These are phyloP conservation scores for Eriosoma lanigerum DNA, from an alignment of 1,140 invertebrate genomes.

Conservation along the genomic window DNA sequence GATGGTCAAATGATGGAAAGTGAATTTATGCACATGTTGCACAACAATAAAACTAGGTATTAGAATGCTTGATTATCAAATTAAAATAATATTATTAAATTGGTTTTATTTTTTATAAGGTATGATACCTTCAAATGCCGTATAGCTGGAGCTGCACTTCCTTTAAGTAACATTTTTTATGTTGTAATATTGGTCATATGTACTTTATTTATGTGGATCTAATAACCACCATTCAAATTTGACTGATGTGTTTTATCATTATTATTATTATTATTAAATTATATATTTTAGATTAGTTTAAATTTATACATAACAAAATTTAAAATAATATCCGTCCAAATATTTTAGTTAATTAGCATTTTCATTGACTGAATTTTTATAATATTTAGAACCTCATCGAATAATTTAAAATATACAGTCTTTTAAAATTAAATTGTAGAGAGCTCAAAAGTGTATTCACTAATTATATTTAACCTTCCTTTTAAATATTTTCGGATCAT, in stretches of 20 bases:
- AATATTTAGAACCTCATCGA: not conserved
- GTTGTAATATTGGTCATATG: slow-evolving; percentile 4
- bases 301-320: not conserved
- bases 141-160: slow-evolving; percentile 74
- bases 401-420: not conserved
- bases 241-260: not conserved
- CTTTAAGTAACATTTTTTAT: slow-evolving; percentile 62
- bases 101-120: slow-evolving; percentile 58
- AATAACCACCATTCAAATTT: not conserved
- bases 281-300: not conserved
- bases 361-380: slow-evolving; percentile 22
- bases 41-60: slow-evolving; percentile 73
- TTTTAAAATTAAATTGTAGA: not conserved
- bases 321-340: not conserved
- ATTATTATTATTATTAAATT: not conserved
- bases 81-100: slow-evolving; percentile 6
- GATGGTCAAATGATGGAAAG: slow-evolving; percentile 95
- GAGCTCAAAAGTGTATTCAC: too few relatives aligned
- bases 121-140: slow-evolving; percentile 91
- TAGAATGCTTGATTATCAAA: not conserved
- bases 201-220: slow-evolving; percentile 37
- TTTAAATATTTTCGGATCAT: too few relatives aligned
- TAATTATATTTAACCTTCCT: too few relatives aligned
- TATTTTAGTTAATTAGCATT: slow-evolving; percentile 12
- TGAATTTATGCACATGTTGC: slow-evolving; percentile 85